phyloP scores from a whole-genome alignment of 2,797 vertebrate species.

The Sebastes variabilis region DNA sequence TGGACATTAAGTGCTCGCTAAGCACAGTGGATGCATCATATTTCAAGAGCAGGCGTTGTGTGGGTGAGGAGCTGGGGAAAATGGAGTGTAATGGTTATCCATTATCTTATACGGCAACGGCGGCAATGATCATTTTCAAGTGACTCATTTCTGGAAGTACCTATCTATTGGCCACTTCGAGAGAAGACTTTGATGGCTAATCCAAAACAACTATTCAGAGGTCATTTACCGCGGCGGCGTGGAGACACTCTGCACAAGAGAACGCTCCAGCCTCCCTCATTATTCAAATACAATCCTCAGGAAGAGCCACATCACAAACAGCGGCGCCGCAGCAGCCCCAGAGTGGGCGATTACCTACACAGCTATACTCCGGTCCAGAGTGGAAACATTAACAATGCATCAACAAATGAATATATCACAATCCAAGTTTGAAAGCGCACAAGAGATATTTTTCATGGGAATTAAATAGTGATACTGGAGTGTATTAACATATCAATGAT shows the following conservation, averaged over 20 bases:
- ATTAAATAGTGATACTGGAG: slow-evolving; percentile 56
- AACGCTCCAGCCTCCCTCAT: slow-evolving; percentile 76
- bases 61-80: slow-evolving; percentile 78
- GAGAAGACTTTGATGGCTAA: slow-evolving; percentile 81
- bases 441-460: slow-evolving; percentile 58
- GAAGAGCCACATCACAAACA: slow-evolving; percentile 71
- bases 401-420: slow-evolving; percentile 71
- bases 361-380: slow-evolving; percentile 56
- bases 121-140: slow-evolving; percentile 84
- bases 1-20: slow-evolving; percentile 84
- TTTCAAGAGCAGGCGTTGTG: slow-evolving; percentile 84
- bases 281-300: slow-evolving; percentile 78
- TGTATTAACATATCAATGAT: slow-evolving; percentile 54
- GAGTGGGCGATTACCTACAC: slow-evolving; percentile 75
- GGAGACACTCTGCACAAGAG: slow-evolving; percentile 72
- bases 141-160: slow-evolving; percentile 84
- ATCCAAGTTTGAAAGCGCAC: slow-evolving; percentile 49
- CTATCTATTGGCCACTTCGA: slow-evolving; percentile 78
- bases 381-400: slow-evolving; percentile 68
- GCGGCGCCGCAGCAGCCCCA: slow-evolving; percentile 40
- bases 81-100: slow-evolving; percentile 83
- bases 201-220: slow-evolving; percentile 82
- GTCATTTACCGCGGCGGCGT: slow-evolving; percentile 63
- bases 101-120: slow-evolving; percentile 82
- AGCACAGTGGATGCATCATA: slow-evolving; percentile 83